Evolutionary conservation across 1,140 invertebrate species (phyloP).

Genomic region (Colletes gigas): DNA sequence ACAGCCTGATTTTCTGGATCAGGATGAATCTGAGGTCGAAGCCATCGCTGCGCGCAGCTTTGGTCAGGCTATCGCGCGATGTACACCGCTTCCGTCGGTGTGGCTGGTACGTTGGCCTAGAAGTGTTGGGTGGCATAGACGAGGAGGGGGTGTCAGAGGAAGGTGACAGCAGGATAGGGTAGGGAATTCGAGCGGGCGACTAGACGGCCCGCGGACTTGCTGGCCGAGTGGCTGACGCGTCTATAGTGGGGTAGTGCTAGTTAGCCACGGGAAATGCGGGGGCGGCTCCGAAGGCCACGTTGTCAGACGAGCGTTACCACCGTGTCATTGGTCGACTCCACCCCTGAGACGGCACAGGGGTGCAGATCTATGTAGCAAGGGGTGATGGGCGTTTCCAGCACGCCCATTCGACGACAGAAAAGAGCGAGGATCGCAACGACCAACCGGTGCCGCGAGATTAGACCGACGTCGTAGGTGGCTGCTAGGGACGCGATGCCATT

Average conservation of each 20-base stretch:
- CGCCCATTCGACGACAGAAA: slow-evolving; percentile 49
- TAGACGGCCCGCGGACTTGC: slow-evolving; percentile 74
- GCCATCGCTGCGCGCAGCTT: slow-evolving; percentile 31
- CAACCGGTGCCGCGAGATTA: slow-evolving; percentile 55
- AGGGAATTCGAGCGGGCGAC: slow-evolving; percentile 56
- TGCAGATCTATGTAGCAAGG: slow-evolving; percentile 47
- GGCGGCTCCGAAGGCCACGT: slow-evolving; percentile 74
- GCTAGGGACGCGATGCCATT: slow-evolving; percentile 21
- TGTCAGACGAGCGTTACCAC: slow-evolving; percentile 75
- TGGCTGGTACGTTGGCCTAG: slow-evolving; percentile 60
- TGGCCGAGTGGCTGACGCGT: slow-evolving; percentile 77
- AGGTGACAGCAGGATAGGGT: slow-evolving; percentile 46
- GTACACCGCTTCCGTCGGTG: slow-evolving; percentile 35
- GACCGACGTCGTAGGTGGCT: slow-evolving; percentile 37
- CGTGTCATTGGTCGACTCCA: slow-evolving; percentile 77
- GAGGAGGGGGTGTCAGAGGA: slow-evolving; percentile 33
- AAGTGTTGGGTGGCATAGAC: slow-evolving; percentile 10
- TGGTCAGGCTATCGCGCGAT: slow-evolving; percentile 33
- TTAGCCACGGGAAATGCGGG: slow-evolving; percentile 73
- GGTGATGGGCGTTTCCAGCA: slow-evolving; percentile 62
- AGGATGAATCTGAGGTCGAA: not conserved
- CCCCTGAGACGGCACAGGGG: slow-evolving; percentile 57
- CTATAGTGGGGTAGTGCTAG: slow-evolving; percentile 69
- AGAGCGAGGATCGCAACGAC: slow-evolving; percentile 31
- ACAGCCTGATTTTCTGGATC: too few relatives aligned